These are phyloP conservation scores for Mimachlamys varia DNA, from an alignment of 2,888 invertebrate species.

Conservation along the genomic window DNA sequence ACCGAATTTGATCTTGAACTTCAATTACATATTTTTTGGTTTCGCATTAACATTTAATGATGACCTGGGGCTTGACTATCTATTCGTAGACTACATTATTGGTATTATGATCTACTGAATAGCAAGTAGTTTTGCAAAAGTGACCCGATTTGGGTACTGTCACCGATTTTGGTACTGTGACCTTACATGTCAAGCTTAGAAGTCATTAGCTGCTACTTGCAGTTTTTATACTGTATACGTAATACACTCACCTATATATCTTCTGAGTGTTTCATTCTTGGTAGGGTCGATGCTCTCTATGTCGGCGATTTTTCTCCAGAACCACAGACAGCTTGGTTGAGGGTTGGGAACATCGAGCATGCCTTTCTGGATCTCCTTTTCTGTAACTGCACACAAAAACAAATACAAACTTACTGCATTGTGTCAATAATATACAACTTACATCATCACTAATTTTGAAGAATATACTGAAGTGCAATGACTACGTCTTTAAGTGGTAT, in stretches of 20 bases:
- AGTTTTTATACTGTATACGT: background rate
- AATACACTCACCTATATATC: background rate
- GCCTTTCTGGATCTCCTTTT: constrained; percentile 56
- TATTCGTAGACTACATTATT: no score
- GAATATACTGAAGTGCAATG: background rate
- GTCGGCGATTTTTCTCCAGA: constrained; percentile 63
- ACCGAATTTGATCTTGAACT: no score
- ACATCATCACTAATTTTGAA: background rate
- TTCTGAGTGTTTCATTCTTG: background rate
- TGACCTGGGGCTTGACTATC: no score
- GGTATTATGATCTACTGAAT: no score
- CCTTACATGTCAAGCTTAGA: no score
- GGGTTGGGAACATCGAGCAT: constrained; percentile 48
- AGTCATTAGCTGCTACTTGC: no score
- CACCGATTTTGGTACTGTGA: no score
- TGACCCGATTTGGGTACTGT: no score
- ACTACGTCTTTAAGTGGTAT: background rate
- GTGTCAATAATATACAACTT: background rate
- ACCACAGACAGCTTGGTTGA: constrained; percentile 62
- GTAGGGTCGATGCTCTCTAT: constrained; percentile 58
- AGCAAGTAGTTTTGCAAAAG: no score
- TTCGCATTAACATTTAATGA: no score
- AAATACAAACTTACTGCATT: no score
- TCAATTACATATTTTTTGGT: no score
- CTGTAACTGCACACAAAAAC: constrained; percentile 52